phyloP scores from a whole-genome alignment of 2,888 invertebrate genomes.

The Leucophenga montana region DNA sequence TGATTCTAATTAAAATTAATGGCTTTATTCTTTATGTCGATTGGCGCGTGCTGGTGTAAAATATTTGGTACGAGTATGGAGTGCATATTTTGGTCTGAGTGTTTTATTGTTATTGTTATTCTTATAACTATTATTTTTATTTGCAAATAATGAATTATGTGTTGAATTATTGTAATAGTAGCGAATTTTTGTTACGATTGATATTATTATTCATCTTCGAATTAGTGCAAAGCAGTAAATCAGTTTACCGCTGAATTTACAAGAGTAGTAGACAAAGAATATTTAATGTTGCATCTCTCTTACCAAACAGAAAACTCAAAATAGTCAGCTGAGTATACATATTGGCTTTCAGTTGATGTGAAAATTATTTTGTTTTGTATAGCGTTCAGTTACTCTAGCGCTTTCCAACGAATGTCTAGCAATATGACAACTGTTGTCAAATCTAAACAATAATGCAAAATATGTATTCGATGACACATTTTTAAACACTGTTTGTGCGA shows the following conservation, averaged over 20 bases:
- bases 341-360: too few relatives aligned
- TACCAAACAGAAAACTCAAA: conserved; percentile 34
- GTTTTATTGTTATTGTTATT: neutral
- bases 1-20: conserved; percentile 76
- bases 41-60: neutral
- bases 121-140: neutral
- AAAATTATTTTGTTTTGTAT: too few relatives aligned
- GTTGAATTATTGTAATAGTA: conserved; percentile 20
- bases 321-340: too few relatives aligned
- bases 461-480: too few relatives aligned
- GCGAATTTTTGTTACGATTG: neutral
- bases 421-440: too few relatives aligned
- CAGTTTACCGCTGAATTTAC: conserved; percentile 24
- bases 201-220: neutral
- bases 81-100: neutral
- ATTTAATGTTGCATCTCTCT: too few relatives aligned
- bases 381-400: too few relatives aligned
- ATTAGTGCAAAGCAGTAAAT: conserved; percentile 4
- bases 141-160: conserved; percentile 20
- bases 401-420: too few relatives aligned
- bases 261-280: too few relatives aligned
- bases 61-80: neutral
- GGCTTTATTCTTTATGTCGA: conserved; percentile 28
- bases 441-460: too few relatives aligned
- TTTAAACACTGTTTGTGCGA: too few relatives aligned